Conservation (phyloP, 1,140 invertebrate species). For the Drosophila nebulosa region DNA sequence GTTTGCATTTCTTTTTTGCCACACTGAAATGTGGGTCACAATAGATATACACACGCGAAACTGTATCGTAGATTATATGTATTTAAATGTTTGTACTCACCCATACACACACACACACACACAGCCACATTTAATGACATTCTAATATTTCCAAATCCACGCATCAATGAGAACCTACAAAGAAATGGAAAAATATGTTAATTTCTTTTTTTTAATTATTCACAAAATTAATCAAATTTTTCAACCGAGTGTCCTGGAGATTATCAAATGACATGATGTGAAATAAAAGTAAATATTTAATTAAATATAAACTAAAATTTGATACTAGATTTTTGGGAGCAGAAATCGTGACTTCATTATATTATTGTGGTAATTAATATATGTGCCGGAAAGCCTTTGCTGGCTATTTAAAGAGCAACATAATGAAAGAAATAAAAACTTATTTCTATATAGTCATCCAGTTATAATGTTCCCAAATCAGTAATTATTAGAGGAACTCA, state of each 20-base stretch:
- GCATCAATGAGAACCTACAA: conserved; percentile 4
- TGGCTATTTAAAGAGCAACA: too few species aligned
- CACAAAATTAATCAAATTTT: conserved; percentile 29
- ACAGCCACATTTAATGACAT: conserved; percentile 12
- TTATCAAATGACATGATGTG: background rate
- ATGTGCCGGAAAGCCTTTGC: too few species aligned
- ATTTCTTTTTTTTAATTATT: conserved; percentile 25
- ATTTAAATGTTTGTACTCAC: background rate
- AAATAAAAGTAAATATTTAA: too few species aligned
- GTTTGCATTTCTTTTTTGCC: conserved; percentile 31
- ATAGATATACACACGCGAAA: conserved; percentile 8
- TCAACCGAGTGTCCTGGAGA: background rate
- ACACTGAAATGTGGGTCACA: conserved; percentile 46
- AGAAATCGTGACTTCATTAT: too few species aligned
- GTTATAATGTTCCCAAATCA: too few species aligned
- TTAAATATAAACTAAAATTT: too few species aligned
- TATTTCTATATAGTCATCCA: too few species aligned
- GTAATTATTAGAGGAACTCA: too few species aligned
- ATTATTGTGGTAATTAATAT: too few species aligned
- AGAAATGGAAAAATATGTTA: conserved; percentile 28
- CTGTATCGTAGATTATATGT: background rate
- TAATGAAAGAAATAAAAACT: too few species aligned
- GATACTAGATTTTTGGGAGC: too few species aligned
- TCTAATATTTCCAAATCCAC: conserved; percentile 58
- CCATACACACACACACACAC: background rate